Conservation (phyloP, 2,797 vertebrate genomes). For the Propithecus deckenii region DNA sequence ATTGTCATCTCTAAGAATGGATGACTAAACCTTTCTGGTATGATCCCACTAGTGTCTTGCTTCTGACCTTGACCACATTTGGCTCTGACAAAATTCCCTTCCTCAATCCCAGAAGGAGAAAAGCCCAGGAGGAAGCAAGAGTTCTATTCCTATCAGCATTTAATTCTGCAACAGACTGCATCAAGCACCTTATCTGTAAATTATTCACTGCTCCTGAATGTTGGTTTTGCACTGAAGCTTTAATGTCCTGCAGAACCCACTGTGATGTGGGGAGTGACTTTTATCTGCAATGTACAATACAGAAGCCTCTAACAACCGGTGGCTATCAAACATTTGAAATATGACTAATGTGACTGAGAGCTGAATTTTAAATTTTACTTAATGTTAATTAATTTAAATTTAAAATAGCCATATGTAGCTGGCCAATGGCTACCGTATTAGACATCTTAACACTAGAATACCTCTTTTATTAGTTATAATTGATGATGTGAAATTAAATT, state of each 20-base stretch:
- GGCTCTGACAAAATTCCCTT: neutral
- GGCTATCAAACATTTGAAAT: neutral
- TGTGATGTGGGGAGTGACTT: neutral
- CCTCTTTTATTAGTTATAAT: neutral
- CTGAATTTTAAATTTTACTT: neutral
- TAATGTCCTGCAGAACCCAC: neutral
- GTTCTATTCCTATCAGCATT: neutral
- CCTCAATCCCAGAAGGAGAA: neutral
- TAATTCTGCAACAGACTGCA: neutral
- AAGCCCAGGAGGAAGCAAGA: neutral
- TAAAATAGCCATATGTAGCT: neutral
- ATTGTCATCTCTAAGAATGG: neutral
- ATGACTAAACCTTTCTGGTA: neutral
- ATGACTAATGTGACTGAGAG: neutral
- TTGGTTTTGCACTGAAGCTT: neutral
- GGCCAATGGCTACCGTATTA: neutral
- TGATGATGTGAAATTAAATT: slow-evolving; percentile 14
- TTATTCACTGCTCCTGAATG: neutral
- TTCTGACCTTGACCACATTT: neutral
- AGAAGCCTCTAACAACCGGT: neutral
- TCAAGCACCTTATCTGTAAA: neutral
- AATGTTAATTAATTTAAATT: neutral
- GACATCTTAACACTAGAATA: neutral
- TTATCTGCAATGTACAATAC: neutral
- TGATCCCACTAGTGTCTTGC: neutral